Conservation (phyloP, 2,888 invertebrate species). For the Lasiommata megera region DNA sequence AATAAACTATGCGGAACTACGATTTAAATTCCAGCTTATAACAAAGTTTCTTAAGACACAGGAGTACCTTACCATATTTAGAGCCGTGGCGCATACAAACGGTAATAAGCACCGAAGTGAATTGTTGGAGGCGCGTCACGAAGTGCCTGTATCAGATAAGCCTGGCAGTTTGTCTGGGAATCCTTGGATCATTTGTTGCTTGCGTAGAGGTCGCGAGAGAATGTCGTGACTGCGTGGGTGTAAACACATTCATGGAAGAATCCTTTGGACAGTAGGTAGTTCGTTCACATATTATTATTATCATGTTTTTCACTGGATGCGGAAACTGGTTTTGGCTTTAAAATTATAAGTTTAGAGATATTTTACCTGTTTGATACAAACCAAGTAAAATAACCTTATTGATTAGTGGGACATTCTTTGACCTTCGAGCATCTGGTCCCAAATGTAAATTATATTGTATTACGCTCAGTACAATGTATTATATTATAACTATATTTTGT, state of each 20-base stretch:
- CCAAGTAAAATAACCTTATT: too few species aligned
- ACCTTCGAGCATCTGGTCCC: too few species aligned
- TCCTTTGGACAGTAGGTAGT: constrained; percentile 8
- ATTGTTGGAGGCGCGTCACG: constrained; percentile 60
- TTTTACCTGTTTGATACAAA: background rate
- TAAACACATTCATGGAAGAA: constrained; percentile 31
- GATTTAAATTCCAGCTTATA: background rate
- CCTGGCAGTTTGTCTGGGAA: constrained; percentile 71
- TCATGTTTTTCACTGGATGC: background rate
- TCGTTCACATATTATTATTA: background rate
- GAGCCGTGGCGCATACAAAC: constrained; percentile 40
- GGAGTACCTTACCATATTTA: constrained; percentile 35
- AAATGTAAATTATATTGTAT: too few species aligned
- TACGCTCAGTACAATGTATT: too few species aligned
- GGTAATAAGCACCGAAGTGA: constrained; percentile 34
- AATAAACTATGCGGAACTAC: background rate
- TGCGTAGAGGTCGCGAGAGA: constrained; percentile 46
- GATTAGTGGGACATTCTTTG: too few species aligned
- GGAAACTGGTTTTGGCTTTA: background rate
- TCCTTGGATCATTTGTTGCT: constrained; percentile 68
- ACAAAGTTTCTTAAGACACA: background rate
- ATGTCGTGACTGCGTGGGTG: constrained; percentile 71
- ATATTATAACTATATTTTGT: too few species aligned
- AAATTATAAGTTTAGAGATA: background rate
- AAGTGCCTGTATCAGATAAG: constrained; percentile 73